A percentile compares a stretch with the other conserved stretches of the same genome.
Conservation (phyloP, 1,140 invertebrate species). For the Limonius californicus region DNA sequence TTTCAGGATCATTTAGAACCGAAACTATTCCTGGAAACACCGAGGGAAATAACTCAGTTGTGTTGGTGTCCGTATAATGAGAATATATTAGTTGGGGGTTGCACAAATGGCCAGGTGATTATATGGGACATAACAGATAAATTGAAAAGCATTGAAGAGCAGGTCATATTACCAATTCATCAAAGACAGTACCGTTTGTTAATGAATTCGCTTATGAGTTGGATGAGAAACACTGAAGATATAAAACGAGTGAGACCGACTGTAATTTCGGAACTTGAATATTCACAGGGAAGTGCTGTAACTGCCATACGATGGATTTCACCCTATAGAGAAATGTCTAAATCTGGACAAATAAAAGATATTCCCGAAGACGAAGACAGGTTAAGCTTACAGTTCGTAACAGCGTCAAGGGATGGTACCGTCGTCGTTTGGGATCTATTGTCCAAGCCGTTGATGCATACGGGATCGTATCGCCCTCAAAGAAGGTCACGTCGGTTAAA, state of each 20-base stretch:
- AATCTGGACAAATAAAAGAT: constrained; percentile 54
- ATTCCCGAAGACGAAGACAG: constrained; percentile 45
- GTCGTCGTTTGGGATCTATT: constrained; percentile 69
- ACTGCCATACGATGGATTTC: constrained; percentile 63
- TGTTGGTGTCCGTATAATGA: constrained; percentile 65
- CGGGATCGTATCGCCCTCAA: constrained; percentile 47
- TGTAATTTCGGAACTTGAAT: constrained; percentile 56
- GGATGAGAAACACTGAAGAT: constrained; percentile 61
- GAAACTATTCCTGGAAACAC: constrained; percentile 64
- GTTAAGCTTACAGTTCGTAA: constrained; percentile 59
- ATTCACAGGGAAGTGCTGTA: constrained; percentile 59
- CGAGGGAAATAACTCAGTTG: constrained; percentile 59
- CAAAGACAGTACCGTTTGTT: constrained; percentile 58
- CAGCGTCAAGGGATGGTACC: constrained; percentile 61
- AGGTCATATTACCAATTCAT: constrained; percentile 57
- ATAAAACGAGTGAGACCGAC: constrained; percentile 55
- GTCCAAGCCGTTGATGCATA: constrained; percentile 34
- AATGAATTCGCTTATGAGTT: constrained; percentile 62
- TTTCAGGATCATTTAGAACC: constrained; percentile 64
- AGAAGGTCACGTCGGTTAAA: constrained; percentile 50
- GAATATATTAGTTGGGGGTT: constrained; percentile 67
- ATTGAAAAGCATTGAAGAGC: constrained; percentile 58
- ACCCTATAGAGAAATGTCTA: constrained; percentile 54
- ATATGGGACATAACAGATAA: constrained; percentile 70
- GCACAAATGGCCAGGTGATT: constrained; percentile 65